A percentile compares a stretch with the other conserved stretches of the same genome.
phyloP scores from a whole-genome alignment of 2,797 vertebrate genomes.

The Echiichthys vipera region DNA sequence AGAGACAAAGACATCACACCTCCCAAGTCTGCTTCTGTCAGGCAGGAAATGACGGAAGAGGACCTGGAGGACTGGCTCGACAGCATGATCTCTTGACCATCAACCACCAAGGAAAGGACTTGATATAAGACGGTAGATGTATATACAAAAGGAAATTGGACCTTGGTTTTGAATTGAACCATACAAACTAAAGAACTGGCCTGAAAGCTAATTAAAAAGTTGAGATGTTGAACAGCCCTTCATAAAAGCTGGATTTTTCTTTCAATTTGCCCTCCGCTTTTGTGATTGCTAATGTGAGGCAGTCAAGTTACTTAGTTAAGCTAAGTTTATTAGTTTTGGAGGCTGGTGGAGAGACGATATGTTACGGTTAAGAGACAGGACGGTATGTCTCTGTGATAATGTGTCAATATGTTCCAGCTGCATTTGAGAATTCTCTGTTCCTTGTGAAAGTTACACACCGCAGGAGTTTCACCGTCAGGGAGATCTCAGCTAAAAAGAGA shows the following conservation, averaged over 20 bases:
- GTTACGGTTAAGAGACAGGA: too few relatives aligned
- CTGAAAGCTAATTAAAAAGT: neutral
- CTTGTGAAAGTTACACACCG: slow-evolving; percentile 7
- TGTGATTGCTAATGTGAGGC: neutral
- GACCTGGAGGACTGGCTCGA: slow-evolving; percentile 97
- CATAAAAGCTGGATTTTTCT: neutral
- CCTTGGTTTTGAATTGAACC: neutral
- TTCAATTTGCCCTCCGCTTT: neutral
- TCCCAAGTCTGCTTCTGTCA: slow-evolving; percentile 34
- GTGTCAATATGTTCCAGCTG: slow-evolving; percentile 47
- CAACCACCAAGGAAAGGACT: neutral
- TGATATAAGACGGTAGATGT: neutral
- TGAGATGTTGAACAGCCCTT: neutral
- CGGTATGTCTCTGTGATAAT: slow-evolving; percentile 15
- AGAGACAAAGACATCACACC: slow-evolving; percentile 35
- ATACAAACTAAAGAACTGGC: too few relatives aligned
- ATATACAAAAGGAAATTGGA: neutral
- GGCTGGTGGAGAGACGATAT: neutral
- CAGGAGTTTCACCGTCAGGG: neutral
- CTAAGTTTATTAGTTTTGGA: neutral
- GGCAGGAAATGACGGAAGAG: slow-evolving; percentile 81
- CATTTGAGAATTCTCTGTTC: slow-evolving; percentile 36
- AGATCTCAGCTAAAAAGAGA: neutral
- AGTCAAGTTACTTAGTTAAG: neutral
- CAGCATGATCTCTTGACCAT: slow-evolving; percentile 91